These are phyloP conservation scores for Melanogrammus aeglefinus DNA, from an alignment of 2,797 vertebrate species.

Conservation along the genomic window DNA sequence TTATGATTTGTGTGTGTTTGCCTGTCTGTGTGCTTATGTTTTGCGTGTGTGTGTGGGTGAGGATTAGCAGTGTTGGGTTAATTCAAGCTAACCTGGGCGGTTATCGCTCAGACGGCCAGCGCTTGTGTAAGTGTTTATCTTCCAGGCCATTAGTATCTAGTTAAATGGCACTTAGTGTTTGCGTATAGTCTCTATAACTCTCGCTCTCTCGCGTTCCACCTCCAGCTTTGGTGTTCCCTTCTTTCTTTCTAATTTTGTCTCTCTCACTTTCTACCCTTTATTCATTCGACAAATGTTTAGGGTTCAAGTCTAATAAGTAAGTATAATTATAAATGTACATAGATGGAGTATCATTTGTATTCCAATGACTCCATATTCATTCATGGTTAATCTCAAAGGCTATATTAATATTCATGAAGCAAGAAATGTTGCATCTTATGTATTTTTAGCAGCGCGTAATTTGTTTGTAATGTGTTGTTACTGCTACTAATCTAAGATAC, in stretches of 20 bases:
- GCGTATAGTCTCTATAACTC: not conserved
- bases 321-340: no score
- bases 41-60: not conserved
- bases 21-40: not conserved
- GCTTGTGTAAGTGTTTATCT: not conserved
- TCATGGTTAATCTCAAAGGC: no score
- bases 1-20: conserved; percentile 9
- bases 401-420: no score
- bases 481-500: no score
- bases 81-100: conserved; percentile 1
- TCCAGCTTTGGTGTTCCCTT: not conserved
- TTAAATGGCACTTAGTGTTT: not conserved
- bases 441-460: no score
- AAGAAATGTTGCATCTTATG: no score
- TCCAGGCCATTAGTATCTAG: not conserved
- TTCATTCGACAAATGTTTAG: no score
- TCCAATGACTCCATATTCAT: no score
- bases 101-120: not conserved
- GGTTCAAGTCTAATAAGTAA: no score
- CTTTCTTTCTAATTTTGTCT: conserved; percentile 3
- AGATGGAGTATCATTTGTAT: no score
- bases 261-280: not conserved
- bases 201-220: not conserved
- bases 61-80: not conserved
- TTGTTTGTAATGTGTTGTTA: no score